phyloP scores from a whole-genome alignment of 1,140 invertebrate species.

The Cyphomyrmex costatus region DNA sequence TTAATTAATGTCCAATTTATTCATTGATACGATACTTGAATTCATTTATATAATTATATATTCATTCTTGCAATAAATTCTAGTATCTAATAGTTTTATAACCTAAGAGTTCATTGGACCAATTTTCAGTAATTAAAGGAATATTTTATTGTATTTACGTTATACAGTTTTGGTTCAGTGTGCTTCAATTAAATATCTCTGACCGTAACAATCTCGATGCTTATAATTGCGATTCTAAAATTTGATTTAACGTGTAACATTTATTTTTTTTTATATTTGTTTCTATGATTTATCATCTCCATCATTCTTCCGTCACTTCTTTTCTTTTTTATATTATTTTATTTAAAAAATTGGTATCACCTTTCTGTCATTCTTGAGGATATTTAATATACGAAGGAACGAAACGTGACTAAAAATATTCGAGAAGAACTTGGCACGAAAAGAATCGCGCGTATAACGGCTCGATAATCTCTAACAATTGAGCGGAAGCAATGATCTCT shows the following conservation, averaged over 20 bases:
- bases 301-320: not conserved
- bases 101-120: too few relatives aligned
- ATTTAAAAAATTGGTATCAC: not conserved
- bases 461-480: conserved; percentile 63
- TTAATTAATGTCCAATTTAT: too few relatives aligned
- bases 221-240: not conserved
- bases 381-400: conserved; percentile 27
- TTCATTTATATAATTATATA: too few relatives aligned
- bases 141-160: too few relatives aligned
- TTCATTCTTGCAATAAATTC: too few relatives aligned
- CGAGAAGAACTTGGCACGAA: conserved; percentile 3
- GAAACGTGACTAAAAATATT: conserved; percentile 22
- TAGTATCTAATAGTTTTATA: too few relatives aligned
- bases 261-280: not conserved
- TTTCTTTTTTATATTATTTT: not conserved
- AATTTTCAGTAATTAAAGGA: too few relatives aligned
- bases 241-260: not conserved
- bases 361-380: not conserved
- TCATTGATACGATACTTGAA: too few relatives aligned
- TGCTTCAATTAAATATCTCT: not conserved
- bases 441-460: conserved; percentile 48
- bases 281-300: not conserved
- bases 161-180: too few relatives aligned
- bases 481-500: conserved; percentile 68
- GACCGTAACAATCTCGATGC: not conserved